Evolutionary conservation across 2,797 vertebrate genomes (phyloP).

Genomic region (Sphenopsis melanotis): DNA sequence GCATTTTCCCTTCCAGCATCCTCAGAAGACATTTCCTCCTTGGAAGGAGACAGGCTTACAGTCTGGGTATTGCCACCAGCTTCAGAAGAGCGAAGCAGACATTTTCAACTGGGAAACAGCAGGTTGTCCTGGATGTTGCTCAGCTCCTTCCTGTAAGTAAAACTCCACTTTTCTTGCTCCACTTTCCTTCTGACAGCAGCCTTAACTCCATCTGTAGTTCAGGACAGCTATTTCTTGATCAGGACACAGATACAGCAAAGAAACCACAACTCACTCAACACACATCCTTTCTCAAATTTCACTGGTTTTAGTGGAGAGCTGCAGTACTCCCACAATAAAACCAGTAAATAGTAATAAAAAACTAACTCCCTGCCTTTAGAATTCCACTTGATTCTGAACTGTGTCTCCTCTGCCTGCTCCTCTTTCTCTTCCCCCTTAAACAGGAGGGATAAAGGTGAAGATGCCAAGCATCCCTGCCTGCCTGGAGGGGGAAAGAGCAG

Average conservation of each 20-base stretch:
- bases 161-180: neutral
- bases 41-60: rapidly evolving
- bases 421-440: neutral
- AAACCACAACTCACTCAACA: neutral
- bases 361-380: neutral
- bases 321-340: neutral
- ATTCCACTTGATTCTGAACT: neutral
- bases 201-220: rapidly evolving
- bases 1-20: neutral
- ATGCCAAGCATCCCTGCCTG: neutral
- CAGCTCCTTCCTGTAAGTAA: neutral
- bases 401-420: neutral
- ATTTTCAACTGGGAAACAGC: neutral
- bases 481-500: neutral
- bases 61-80: neutral
- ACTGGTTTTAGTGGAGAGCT: neutral
- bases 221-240: neutral
- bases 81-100: neutral
- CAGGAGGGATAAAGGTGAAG: neutral
- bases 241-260: neutral
- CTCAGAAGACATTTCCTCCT: neutral
- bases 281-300: neutral
- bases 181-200: neutral
- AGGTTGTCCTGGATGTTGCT: neutral
- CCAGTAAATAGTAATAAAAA: neutral